These are phyloP conservation scores for Dicrostonyx torquatus DNA, from an alignment of 2,797 vertebrate species.

Conservation along the genomic window DNA sequence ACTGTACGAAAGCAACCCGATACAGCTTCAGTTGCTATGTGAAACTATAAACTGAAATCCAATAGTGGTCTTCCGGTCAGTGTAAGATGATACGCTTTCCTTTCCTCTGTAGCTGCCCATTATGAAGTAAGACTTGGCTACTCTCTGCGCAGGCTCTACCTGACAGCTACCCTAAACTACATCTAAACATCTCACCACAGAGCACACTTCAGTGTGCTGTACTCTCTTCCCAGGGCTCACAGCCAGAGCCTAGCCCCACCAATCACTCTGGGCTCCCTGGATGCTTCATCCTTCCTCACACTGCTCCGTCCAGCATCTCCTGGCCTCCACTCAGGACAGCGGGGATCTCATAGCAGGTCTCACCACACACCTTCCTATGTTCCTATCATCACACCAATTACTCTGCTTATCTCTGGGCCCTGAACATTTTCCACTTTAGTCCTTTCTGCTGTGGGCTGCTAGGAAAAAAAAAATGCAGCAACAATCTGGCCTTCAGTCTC, in stretches of 20 bases:
- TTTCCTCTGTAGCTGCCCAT: neutral
- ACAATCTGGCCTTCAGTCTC: neutral
- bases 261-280: neutral
- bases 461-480: neutral
- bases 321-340: neutral
- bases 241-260: neutral
- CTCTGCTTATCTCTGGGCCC: neutral
- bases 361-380: too few species aligned
- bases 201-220: neutral
- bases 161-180: rapidly evolving
- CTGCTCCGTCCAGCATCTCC: too few species aligned
- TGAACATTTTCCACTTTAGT: neutral
- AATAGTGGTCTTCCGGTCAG: neutral
- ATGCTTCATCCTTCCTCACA: neutral
- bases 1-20: neutral
- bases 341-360: neutral
- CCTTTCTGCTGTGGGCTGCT: neutral
- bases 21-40: neutral
- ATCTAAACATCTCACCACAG: neutral
- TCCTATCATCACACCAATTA: neutral
- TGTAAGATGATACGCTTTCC: neutral
- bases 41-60: neutral
- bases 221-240: neutral
- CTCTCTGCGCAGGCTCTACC: neutral
- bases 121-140: neutral